Base-by-base conservation (phyloP, 2,888 invertebrate species). In the Hirtodrosophila trivittata region DNA sequence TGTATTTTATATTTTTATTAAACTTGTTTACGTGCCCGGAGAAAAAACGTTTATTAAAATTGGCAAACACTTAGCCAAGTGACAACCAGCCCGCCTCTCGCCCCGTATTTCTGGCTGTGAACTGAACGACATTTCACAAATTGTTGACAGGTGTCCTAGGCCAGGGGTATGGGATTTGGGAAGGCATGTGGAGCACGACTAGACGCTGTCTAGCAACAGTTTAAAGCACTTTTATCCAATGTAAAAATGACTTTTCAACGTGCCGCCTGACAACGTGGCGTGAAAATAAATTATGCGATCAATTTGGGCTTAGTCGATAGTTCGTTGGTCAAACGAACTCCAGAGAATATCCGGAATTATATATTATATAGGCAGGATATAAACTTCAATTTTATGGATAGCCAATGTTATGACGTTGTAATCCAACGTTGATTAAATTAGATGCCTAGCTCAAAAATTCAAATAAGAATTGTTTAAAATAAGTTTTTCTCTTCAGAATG, bases 101-200 rank as follows among this genome's bases (percentile, higher is more conserved):
- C 30, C 9, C 25, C 7, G 62, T 35, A 30, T 56, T 50, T 65
- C 47, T 56, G 26, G 28, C 45, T 50, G 46, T 26, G 38, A 77
- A 66, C 46, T 51, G 52, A 49, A 38, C 62, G 57, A 49, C 66
- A 78, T 83, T 78, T 80, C 49, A 66, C 66, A 74, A 78, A 75
- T 66, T 69, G 81, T 54, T 87, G 87, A 85, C 87, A 85, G 86
- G 83, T 85, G 86, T 60, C 71, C 52, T 25, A 12, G 25, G n/a
- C 12, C 35, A 32, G 43, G 38, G 37, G 46, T 26, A 8, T n/a
- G 32, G 1, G 13, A 14, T 9, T 30, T 6, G 37, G 32, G 12
- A 21, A 21, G 2, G 12, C 16, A 21, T 12, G 30, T 39, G 26
- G 12, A 14, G 43, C 49, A 50, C 47, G 59, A 16, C 49, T 46